Evolutionary conservation across 2,888 invertebrate species (phyloP).

Genomic region (Pollenia griseotomentosa): DNA sequence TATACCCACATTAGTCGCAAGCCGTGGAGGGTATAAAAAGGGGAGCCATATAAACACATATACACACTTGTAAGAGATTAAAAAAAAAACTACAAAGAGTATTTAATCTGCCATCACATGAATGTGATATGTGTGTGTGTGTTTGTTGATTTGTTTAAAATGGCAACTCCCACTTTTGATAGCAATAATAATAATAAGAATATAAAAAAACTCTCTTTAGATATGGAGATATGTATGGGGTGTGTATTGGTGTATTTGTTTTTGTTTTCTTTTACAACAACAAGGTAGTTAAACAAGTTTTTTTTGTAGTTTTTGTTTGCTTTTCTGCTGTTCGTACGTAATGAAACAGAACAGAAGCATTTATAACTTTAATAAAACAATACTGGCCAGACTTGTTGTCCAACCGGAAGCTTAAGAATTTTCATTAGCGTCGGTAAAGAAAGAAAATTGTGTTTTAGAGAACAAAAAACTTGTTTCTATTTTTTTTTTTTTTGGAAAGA

Average conservation of each 20-base stretch:
- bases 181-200: constrained; percentile 43
- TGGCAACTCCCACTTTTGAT: constrained; percentile 74
- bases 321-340: constrained; percentile 63
- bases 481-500: not conserved
- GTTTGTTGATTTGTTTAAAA: constrained; percentile 19
- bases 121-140: not conserved
- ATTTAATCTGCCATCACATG: constrained; percentile 13
- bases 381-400: constrained; percentile 69
- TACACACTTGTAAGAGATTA: too few relatives aligned
- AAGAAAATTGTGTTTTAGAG: constrained; percentile 32
- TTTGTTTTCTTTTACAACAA: constrained; percentile 43
- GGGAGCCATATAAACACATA: too few relatives aligned
- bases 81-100: too few relatives aligned
- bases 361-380: constrained; percentile 65
- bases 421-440: constrained; percentile 69
- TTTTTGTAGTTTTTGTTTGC: constrained; percentile 30
- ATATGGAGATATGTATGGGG: constrained; percentile 67
- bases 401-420: constrained; percentile 73
- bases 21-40: too few relatives aligned
- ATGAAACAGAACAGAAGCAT: constrained; percentile 73
- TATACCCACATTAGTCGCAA: too few relatives aligned
- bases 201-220: constrained; percentile 58
- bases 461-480: constrained; percentile 48
- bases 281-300: constrained; percentile 65
- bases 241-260: constrained; percentile 28